phyloP scores from a whole-genome alignment of 2,888 invertebrate species.

The Galerucella nymphaeae region DNA sequence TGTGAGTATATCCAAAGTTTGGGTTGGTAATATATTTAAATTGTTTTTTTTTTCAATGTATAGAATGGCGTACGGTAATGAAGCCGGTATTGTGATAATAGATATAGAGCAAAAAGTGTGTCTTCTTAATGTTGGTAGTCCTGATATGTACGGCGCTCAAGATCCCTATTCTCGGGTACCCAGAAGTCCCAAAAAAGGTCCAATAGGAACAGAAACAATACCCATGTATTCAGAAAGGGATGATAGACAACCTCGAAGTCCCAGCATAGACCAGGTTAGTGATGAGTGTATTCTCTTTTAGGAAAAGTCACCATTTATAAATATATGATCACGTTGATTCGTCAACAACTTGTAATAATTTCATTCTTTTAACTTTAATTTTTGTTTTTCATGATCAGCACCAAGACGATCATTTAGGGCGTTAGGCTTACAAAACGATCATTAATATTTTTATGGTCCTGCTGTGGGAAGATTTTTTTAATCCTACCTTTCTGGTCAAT shows the following conservation, averaged over 20 bases:
- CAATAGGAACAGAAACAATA: conserved; percentile 65
- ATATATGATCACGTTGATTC: conserved; percentile 37
- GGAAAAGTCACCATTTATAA: conserved; percentile 19
- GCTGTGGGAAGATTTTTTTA: conserved; percentile 34
- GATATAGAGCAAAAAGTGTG: conserved; percentile 93
- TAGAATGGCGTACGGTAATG: conserved; percentile 98
- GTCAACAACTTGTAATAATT: conserved; percentile 26
- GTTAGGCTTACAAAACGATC: conserved; percentile 29
- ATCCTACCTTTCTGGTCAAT: background rate
- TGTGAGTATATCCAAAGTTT: conserved; percentile 75
- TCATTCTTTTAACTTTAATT: conserved; percentile 27
- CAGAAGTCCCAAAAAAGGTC: conserved; percentile 63
- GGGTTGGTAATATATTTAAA: background rate
- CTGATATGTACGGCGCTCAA: conserved; percentile 89
- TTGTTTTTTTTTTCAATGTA: conserved; percentile 1
- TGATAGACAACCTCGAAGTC: conserved; percentile 78
- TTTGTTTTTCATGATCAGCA: conserved; percentile 38
- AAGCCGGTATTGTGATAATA: conserved; percentile 93
- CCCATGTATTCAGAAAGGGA: conserved; percentile 58
- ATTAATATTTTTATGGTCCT: conserved; percentile 9
- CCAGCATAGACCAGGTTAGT: conserved; percentile 90
- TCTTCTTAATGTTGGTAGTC: conserved; percentile 88
- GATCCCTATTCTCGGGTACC: conserved; percentile 83
- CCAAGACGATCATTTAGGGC: conserved; percentile 40
- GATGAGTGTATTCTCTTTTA: conserved; percentile 3